Percentiles rank a stretch among this genome's conserved stretches.
These are phyloP conservation scores for Vanacampus margaritifer DNA, from an alignment of 2,113 vertebrate species.

Conservation along the genomic window DNA sequence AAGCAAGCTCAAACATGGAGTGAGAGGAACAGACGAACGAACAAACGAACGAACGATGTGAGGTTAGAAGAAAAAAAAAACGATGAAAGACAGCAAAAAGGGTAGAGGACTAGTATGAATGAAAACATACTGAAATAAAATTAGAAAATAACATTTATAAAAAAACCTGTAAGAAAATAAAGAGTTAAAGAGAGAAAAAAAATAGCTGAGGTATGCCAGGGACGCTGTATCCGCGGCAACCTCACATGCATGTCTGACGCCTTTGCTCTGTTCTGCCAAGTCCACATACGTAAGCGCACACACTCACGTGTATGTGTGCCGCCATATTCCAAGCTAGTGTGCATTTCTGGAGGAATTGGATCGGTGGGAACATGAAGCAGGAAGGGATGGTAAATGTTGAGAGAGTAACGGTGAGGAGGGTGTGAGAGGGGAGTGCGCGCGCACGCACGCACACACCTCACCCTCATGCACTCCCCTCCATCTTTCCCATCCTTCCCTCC, in stretches of 20 bases:
- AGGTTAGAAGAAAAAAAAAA: conserved; percentile 53
- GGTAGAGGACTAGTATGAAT: conserved; percentile 61
- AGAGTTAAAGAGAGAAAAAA: conserved; percentile 43
- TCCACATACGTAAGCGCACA: conserved; percentile 63
- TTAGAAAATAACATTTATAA: conserved; percentile 53
- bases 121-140: conserved; percentile 66
- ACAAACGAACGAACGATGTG: neutral
- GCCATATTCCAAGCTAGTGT: conserved; percentile 54
- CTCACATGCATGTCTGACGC: conserved; percentile 74
- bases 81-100: conserved; percentile 38
- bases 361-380: neutral
- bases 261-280: conserved; percentile 63
- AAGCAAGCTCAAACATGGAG: conserved; percentile 62
- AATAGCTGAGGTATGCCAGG: conserved; percentile 56
- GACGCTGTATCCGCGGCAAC: conserved; percentile 64
- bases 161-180: conserved; percentile 46
- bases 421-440: conserved; percentile 24
- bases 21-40: conserved; percentile 45
- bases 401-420: conserved; percentile 33
- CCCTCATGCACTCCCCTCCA: conserved; percentile 44
- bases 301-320: conserved; percentile 50
- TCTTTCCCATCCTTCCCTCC: conserved; percentile 47
- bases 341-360: conserved; percentile 43
- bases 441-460: conserved; percentile 17
- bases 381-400: neutral